These are phyloP conservation scores for Enteromius afrohamiltoni DNA, from an alignment of 2,797 vertebrate genomes.

Conservation along the genomic window DNA sequence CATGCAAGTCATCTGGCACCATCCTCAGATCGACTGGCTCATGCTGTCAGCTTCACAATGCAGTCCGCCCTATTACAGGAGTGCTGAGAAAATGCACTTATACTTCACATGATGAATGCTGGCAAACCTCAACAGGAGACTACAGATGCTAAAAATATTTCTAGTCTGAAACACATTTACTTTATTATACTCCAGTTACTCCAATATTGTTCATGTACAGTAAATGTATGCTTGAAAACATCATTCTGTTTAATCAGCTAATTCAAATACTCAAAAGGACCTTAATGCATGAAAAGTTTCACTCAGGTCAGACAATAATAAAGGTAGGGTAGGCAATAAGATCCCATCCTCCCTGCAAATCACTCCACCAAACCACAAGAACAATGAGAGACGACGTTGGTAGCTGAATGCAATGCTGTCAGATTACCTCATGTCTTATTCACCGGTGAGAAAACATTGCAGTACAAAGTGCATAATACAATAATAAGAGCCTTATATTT, in stretches of 20 bases:
- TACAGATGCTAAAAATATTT: slow-evolving; percentile 1
- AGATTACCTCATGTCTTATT: too few relatives aligned
- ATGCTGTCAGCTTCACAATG: slow-evolving; percentile 25
- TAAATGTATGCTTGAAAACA: slow-evolving; percentile 7
- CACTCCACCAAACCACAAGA: too few relatives aligned
- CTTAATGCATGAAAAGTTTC: neutral
- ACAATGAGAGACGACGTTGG: too few relatives aligned
- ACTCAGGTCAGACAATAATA: neutral
- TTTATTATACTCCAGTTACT: slow-evolving; percentile 15
- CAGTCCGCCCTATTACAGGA: slow-evolving; percentile 11
- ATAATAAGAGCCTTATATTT: too few relatives aligned
- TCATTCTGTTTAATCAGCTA: neutral
- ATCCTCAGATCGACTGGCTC: neutral
- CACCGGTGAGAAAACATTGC: too few relatives aligned
- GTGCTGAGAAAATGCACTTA: slow-evolving; percentile 10
- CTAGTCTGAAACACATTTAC: too few relatives aligned
- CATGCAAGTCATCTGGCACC: neutral
- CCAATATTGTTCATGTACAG: slow-evolving; percentile 26
- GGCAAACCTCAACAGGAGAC: slow-evolving; percentile 10
- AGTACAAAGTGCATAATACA: too few relatives aligned
- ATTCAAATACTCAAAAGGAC: slow-evolving; percentile 3
- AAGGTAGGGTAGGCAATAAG: too few relatives aligned
- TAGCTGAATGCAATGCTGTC: too few relatives aligned
- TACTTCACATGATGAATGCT: neutral
- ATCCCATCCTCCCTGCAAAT: too few relatives aligned